Evolutionary conservation across 2,113 vertebrate genomes (phyloP).

Genomic region (Coryphaenoides rupestris): DNA sequence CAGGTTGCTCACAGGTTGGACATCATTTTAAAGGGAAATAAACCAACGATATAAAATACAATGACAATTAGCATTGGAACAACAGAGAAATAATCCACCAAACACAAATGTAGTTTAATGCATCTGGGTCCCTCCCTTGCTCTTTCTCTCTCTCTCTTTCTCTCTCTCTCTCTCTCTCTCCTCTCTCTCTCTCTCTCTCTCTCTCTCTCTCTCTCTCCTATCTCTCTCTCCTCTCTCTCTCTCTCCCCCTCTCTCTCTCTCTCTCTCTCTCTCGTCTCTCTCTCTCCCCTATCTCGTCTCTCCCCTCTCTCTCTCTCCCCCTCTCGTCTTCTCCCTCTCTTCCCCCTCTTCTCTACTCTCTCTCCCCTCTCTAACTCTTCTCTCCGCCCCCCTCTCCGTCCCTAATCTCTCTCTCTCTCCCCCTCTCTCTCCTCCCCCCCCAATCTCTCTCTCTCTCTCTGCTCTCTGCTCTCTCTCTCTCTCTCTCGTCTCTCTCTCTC

Average conservation of each 20-base stretch:
- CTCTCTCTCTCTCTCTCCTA: no score
- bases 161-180: neutral
- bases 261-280: no score
- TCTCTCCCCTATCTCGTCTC: conserved; percentile 19
- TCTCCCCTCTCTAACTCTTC: neutral
- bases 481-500: conserved; percentile 8
- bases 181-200: neutral
- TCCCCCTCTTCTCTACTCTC: conserved; percentile 42
- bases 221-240: conserved; percentile 7
- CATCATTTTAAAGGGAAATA: conserved; percentile 15
- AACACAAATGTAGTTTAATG: no score
- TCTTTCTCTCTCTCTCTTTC: neutral
- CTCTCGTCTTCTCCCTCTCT: no score
- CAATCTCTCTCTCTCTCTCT: conserved; percentile 8
- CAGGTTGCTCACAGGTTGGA: no score
- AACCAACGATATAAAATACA: conserved; percentile 32
- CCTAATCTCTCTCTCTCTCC: neutral
- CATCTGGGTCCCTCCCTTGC: neutral
- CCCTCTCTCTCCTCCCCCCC: no score
- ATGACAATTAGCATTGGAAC: conserved; percentile 12
- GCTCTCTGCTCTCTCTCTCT: no score
- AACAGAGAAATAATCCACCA: conserved; percentile 8
- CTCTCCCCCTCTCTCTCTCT: no score
- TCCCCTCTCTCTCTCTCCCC: conserved; percentile 39
- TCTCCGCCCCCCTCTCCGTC: neutral